Evolutionary conservation across 2,797 vertebrate genomes (phyloP).

Genomic region (Pagetopsis macropterus): DNA sequence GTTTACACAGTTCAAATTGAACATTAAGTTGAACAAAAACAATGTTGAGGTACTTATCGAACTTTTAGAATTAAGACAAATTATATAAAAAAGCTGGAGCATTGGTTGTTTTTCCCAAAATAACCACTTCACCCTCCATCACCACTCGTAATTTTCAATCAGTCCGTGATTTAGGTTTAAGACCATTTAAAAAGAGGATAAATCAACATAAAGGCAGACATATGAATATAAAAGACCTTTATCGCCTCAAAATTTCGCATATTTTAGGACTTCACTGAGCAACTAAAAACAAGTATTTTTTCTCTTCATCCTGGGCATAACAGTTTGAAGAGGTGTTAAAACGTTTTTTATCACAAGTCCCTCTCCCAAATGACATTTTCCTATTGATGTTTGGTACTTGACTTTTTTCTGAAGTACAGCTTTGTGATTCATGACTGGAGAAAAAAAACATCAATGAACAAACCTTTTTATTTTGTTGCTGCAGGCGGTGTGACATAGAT

Average conservation of each 20-base stretch:
- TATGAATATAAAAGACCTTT: conserved; percentile 12
- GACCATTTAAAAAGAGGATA: background rate
- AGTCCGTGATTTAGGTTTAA: background rate
- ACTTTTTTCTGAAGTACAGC: conserved; percentile 47
- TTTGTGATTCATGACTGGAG: conserved; percentile 51
- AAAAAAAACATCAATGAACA: conserved; percentile 43
- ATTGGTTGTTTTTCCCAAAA: background rate
- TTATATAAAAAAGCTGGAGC: background rate
- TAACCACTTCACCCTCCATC: background rate
- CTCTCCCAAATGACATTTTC: conserved; percentile 38
- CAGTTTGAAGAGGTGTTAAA: conserved; percentile 50
- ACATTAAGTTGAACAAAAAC: background rate
- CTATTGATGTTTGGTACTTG: conserved; percentile 45
- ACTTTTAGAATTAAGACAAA: background rate
- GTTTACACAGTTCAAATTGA: background rate
- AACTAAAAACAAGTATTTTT: conserved; percentile 31
- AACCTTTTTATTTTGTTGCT: conserved; percentile 46
- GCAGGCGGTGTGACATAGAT: conserved; percentile 31
- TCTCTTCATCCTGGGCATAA: conserved; percentile 23
- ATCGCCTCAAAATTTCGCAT: conserved; percentile 5
- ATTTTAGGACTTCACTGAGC: conserved; percentile 19
- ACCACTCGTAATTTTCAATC: background rate
- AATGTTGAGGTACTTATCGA: too few species aligned
- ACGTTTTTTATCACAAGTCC: conserved; percentile 40
- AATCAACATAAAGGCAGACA: background rate